phyloP scores from a whole-genome alignment of 2,888 invertebrate genomes.

The Oxytorus armatus region DNA sequence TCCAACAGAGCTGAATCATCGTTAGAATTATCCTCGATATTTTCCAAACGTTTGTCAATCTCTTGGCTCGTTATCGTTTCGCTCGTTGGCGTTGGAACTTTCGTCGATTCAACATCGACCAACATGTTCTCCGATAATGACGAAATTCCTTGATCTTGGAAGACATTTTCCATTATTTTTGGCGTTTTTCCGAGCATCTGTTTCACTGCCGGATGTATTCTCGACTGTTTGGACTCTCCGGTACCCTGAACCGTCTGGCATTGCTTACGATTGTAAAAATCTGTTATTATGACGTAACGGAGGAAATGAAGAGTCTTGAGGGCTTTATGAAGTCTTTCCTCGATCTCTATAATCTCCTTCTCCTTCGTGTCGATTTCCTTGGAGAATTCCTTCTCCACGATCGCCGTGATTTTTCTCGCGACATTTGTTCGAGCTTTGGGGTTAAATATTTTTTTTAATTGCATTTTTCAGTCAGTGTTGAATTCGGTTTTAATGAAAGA shows the following conservation, averaged over 20 bases:
- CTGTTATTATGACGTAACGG: conserved; percentile 86
- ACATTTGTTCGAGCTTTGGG: conserved; percentile 77
- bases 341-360: conserved; percentile 89
- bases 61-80: conserved; percentile 24
- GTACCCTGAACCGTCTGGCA: conserved; percentile 83
- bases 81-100: background rate
- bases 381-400: conserved; percentile 90
- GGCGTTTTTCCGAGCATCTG: conserved; percentile 88
- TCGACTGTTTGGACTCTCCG: conserved; percentile 83
- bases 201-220: conserved; percentile 91
- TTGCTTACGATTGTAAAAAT: conserved; percentile 87
- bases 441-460: no score
- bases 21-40: conserved; percentile 10
- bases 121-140: conserved; percentile 18
- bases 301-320: conserved; percentile 87
- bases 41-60: conserved; percentile 59
- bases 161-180: conserved; percentile 7
- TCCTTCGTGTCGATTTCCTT: conserved; percentile 89
- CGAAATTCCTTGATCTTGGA: conserved; percentile 9
- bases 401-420: conserved; percentile 86
- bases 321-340: conserved; percentile 87
- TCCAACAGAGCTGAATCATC: background rate
- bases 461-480: no score
- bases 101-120: background rate
- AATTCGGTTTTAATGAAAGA: no score